phyloP scores from a whole-genome alignment of 2,797 vertebrate genomes.

The Mus minutoides region DNA sequence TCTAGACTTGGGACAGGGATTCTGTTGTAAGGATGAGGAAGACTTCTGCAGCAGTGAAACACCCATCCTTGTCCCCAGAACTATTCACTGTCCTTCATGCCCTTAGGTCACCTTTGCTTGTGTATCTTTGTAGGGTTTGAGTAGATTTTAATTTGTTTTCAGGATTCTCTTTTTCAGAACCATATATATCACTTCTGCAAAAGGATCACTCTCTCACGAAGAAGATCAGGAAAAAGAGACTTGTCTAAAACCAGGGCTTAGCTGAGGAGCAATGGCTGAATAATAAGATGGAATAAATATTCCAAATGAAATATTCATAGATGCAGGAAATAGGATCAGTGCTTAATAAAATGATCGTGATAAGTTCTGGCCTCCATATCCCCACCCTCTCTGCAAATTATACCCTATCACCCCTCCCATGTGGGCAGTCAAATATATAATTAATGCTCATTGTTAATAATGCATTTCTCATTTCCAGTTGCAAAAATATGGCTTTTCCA shows the following conservation, averaged over 20 bases:
- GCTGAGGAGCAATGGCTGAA: slow-evolving; percentile 72
- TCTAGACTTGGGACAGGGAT: neutral
- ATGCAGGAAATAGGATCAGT: slow-evolving; percentile 76
- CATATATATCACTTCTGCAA: slow-evolving; percentile 49
- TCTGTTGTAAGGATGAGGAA: neutral
- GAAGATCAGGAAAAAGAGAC: slow-evolving; percentile 68
- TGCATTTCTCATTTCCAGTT: slow-evolving; percentile 86
- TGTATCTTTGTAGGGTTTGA: neutral
- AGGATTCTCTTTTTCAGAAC: slow-evolving; percentile 54
- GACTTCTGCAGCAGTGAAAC: neutral
- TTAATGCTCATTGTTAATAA: slow-evolving; percentile 87
- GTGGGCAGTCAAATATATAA: slow-evolving; percentile 85
- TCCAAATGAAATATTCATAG: slow-evolving; percentile 87
- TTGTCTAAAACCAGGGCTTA: slow-evolving; percentile 54
- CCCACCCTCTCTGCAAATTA: slow-evolving; percentile 79
- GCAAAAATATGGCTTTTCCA: slow-evolving; percentile 74
- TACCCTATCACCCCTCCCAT: slow-evolving; percentile 76
- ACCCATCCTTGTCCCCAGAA: neutral
- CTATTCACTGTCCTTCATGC: neutral
- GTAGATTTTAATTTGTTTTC: neutral
- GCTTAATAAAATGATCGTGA: slow-evolving; percentile 79
- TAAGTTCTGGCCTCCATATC: slow-evolving; percentile 61
- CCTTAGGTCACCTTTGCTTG: neutral
- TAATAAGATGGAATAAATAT: slow-evolving; percentile 77
- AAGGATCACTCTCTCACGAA: slow-evolving; percentile 71